Evolutionary conservation across 2,797 vertebrate genomes (phyloP), one percentile per base, ranked within the genome.

Genomic region (Zalophus californianus): DNA sequence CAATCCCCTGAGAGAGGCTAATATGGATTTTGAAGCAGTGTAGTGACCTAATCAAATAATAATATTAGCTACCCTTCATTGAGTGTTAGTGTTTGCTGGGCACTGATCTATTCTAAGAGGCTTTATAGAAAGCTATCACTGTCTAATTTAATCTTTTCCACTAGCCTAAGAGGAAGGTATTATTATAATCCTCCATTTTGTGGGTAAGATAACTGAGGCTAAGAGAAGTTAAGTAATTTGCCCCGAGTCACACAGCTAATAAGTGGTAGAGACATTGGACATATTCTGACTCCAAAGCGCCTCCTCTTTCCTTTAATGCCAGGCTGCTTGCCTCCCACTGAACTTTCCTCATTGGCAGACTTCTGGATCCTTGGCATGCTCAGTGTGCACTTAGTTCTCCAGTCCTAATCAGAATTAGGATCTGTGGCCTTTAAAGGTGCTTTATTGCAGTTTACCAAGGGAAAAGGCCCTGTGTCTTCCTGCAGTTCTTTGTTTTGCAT

Each of bases 391-490:
- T 96, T 92, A 92, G 41, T n/a, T 95, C 50, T 87, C 38, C 68
- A 86, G 56, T 68, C 20, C 44, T 95, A 84, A 96, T 94, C 75
- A 95, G 62, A 92, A 95, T 83, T 94, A 88, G 48, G 79, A 93
- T 94, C 93, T 95, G 66, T 90, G 95, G 48, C 93, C 91, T 86
- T 98, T 92, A 88, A 95, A 92, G 54, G 72, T 56, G 44, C 72
- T 92, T 96, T 78, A 86, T 79, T 94, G 41, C 12, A 90, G 79
- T 20, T 93, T 96, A 89, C 77, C 60, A 41, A 77, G 35, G 32
- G n/a, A 1, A 41, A 72, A 84, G 50, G 1, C 14, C 20, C 25
- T 77, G 44, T 89, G 44, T 89, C 75, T 95, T 87, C 86, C 73
- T 86, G 29, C n/a, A 84, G 18, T 91, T 94, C 89, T 91, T 96